These are phyloP conservation scores for Himantopus leucocephalus DNA, from an alignment of 2,113 vertebrate species.

Conservation along the genomic window DNA sequence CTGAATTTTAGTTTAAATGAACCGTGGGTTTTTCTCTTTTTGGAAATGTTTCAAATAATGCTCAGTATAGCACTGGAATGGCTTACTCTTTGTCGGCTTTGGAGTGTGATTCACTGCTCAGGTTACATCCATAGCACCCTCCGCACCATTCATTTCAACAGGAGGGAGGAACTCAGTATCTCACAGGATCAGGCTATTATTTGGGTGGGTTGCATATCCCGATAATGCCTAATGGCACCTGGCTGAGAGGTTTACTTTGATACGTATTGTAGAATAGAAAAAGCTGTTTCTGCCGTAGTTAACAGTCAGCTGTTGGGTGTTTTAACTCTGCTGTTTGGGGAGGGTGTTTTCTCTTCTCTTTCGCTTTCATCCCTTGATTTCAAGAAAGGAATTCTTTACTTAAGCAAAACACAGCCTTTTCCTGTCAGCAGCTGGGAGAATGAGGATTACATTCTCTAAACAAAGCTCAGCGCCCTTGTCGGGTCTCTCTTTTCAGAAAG, in stretches of 20 bases:
- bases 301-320: background rate
- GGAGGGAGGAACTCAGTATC: background rate
- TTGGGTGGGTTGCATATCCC: background rate
- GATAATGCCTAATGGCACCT: background rate
- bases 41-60: background rate
- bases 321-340: background rate
- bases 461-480: constrained; percentile 73
- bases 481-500: constrained; percentile 66
- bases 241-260: background rate
- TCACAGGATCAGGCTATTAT: background rate
- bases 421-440: constrained; percentile 76
- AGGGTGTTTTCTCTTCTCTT: background rate
- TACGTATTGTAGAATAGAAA: background rate
- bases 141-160: background rate
- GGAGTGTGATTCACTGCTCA: background rate
- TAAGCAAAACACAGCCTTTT: constrained; percentile 49
- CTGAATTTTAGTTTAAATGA: background rate
- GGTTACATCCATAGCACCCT: background rate
- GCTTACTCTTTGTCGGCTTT: background rate
- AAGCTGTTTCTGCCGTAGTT: background rate
- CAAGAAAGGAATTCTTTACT: constrained; percentile 60
- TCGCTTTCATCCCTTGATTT: constrained; percentile 19
- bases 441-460: constrained; percentile 79
- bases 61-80: background rate
- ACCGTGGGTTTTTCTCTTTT: fast-evolving